These are phyloP conservation scores for Palythoa grandiflora DNA, from an alignment of 92 coral and sea anemone genomes.

Conservation along the genomic window DNA sequence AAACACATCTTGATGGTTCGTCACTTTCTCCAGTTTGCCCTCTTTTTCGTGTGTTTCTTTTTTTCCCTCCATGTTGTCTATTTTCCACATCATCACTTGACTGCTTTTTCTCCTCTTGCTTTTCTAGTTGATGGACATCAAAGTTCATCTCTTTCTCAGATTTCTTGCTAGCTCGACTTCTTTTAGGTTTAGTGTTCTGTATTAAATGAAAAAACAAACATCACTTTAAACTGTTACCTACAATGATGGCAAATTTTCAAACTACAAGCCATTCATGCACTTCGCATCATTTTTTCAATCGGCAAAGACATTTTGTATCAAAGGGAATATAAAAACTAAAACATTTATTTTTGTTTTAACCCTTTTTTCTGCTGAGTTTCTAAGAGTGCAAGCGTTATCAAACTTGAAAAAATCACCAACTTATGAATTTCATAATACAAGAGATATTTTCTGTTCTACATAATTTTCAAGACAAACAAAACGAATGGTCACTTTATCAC, in stretches of 20 bases:
- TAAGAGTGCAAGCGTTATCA: background rate
- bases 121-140: background rate
- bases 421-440: too few relatives aligned
- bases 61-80: background rate
- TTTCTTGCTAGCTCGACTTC: conserved; percentile 8
- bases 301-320: too few relatives aligned
- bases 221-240: too few relatives aligned
- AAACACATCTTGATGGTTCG: background rate
- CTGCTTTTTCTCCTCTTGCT: background rate
- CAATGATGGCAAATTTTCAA: too few relatives aligned
- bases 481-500: too few relatives aligned
- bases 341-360: too few relatives aligned
- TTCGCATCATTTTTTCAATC: too few relatives aligned
- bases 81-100: background rate
- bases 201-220: background rate
- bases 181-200: conserved; percentile 6
- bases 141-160: background rate
- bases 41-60: background rate
- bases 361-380: background rate
- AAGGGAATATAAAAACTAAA: too few relatives aligned
- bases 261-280: background rate
- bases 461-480: too few relatives aligned
- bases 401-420: too few relatives aligned
- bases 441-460: too few relatives aligned
- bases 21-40: background rate